Evolutionary conservation across 2,888 invertebrate genomes (phyloP).

Genomic region (Luperina testacea): DNA sequence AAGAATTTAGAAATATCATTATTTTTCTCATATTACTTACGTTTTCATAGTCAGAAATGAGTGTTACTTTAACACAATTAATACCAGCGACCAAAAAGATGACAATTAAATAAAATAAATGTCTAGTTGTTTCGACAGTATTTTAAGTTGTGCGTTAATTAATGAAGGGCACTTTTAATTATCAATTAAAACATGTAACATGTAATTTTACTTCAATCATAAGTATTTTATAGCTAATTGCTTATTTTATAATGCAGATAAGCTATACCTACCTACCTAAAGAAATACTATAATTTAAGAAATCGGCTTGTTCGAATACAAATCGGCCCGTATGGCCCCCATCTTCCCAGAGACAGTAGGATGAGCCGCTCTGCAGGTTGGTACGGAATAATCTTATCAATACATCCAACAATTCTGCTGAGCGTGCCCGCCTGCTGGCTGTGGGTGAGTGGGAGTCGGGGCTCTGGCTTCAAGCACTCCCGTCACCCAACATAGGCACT

Average conservation of each 20-base stretch:
- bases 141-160: background rate
- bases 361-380: too few relatives aligned
- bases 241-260: background rate
- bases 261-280: background rate
- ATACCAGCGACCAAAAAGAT: background rate
- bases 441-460: too few relatives aligned
- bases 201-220: background rate
- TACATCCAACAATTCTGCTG: too few relatives aligned
- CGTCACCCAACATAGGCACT: too few relatives aligned
- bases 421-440: too few relatives aligned
- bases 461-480: too few relatives aligned
- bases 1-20: background rate
- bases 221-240: slow-evolving; percentile 15
- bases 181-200: slow-evolving; percentile 1
- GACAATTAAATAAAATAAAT: background rate
- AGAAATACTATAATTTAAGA: too few relatives aligned
- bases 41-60: background rate
- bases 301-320: too few relatives aligned
- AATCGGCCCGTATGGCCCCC: too few relatives aligned
- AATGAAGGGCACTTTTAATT: background rate
- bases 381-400: too few relatives aligned
- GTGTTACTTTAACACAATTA: background rate
- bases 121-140: background rate
- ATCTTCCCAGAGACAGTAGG: too few relatives aligned
- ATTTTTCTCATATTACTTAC: slow-evolving; percentile 2